phyloP scores from a whole-genome alignment of 2,888 invertebrate genomes.

The Mongoloraphidia duomilia region DNA sequence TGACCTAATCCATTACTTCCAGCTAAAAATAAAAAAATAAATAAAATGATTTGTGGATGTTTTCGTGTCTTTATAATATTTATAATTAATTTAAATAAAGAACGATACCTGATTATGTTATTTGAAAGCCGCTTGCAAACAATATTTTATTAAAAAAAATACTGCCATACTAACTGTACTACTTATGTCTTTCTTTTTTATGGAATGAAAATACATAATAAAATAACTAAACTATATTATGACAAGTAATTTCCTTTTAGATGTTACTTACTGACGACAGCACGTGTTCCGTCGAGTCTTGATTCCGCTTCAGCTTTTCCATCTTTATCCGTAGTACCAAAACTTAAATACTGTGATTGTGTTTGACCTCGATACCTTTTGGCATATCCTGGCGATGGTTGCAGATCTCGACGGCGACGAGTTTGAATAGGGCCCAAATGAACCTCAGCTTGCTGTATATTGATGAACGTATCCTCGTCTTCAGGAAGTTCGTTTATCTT shows the following conservation, averaged over 20 bases:
- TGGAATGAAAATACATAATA: neutral
- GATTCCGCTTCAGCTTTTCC: slow-evolving; percentile 76
- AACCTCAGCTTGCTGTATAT: too few species aligned
- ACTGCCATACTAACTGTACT: too few species aligned
- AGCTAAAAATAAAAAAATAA: slow-evolving; percentile 34
- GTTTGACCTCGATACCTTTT: slow-evolving; percentile 59
- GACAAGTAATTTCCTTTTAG: neutral
- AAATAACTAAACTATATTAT: neutral
- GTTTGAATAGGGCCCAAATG: too few species aligned
- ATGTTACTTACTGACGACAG: slow-evolving; percentile 52
- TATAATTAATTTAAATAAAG: too few species aligned
- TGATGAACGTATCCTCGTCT: slow-evolving; percentile 18
- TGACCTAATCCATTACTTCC: slow-evolving; percentile 76
- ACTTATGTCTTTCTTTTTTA: too few species aligned
- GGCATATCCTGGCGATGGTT: slow-evolving; percentile 18
- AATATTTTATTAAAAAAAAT: neutral
- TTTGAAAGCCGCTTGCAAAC: neutral
- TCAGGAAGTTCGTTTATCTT: slow-evolving; percentile 21
- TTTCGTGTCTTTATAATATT: neutral
- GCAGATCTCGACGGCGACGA: neutral
- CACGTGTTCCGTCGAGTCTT: slow-evolving; percentile 51
- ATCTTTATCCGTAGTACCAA: slow-evolving; percentile 31
- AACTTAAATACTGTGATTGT: slow-evolving; percentile 69
- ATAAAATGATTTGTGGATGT: neutral
- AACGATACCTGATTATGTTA: too few species aligned